phyloP scores from a whole-genome alignment of 2,888 invertebrate species.

The Timandra comae region DNA sequence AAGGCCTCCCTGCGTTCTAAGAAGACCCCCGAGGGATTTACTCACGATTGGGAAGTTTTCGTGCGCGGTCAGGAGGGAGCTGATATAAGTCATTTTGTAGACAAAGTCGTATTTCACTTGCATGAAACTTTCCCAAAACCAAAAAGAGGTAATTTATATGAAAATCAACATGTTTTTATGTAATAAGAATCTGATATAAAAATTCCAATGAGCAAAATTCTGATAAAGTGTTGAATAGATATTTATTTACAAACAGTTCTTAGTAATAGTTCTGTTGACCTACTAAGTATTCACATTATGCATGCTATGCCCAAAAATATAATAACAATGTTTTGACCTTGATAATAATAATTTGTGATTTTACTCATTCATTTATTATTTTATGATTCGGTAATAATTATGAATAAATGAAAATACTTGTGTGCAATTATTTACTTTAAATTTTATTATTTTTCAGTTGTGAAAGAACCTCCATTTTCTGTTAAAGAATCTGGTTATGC shows the following conservation, averaged over 20 bases:
- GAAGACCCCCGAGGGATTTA: conserved; percentile 92
- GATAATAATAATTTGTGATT: neutral
- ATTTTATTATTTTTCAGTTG: conserved; percentile 81
- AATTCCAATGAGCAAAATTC: too few relatives aligned
- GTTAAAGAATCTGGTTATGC: conserved; percentile 97
- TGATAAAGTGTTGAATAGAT: conserved; percentile 1
- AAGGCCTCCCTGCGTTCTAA: conserved; percentile 88
- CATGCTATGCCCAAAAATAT: neutral
- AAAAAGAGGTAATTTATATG: conserved; percentile 91
- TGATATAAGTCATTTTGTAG: conserved; percentile 93
- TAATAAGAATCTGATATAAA: too few relatives aligned
- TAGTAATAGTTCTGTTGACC: conserved; percentile 13
- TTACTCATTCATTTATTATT: too few relatives aligned
- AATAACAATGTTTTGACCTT: neutral
- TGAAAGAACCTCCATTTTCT: conserved; percentile 93
- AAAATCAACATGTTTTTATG: too few relatives aligned
- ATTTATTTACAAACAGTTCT: conserved; percentile 13
- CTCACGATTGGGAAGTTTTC: conserved; percentile 98
- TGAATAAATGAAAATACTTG: too few relatives aligned
- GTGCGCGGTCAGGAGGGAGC: conserved; percentile 92
- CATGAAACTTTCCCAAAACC: conserved; percentile 96
- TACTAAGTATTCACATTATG: conserved; percentile 8
- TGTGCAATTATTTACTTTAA: too few relatives aligned
- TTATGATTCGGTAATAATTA: too few relatives aligned
- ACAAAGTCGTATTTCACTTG: conserved; percentile 92